Base-by-base conservation (phyloP, 2,797 vertebrate genomes). In the Oophaga sylvatica region DNA sequence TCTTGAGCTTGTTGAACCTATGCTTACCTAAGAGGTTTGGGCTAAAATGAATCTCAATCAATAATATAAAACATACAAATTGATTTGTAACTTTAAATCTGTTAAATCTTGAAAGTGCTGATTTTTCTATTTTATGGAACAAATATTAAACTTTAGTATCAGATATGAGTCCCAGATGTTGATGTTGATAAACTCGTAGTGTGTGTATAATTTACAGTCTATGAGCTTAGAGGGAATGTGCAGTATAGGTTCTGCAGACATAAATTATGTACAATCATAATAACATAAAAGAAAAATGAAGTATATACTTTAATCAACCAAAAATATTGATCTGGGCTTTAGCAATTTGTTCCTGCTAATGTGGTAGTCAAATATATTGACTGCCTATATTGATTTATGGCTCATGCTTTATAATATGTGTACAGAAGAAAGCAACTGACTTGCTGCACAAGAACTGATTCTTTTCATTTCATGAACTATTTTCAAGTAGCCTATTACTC, bases 291-390 rank as follows among this genome's bases (percentile, higher is more conserved):
- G 68, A 76, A 82, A 77, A 84, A 70, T 56, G 80, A 84, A 84
- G 53, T 60, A 22, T 59, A 60, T 81, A 48, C 60, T 85, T 85
- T 89, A 89, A 89, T 89, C 87, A 89, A 85, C 87, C 60, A 60
- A 77, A 79, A 68, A 65, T 89, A 89, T 85, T 85, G 87, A 89
- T 85, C 56, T 70, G 31, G n/a, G 15, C 83, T 45, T 29, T 26
- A 77, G 87, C 78, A 85, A 85, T 89, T 59, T 81, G 59, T 85
- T 81, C 76, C 77, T 85, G 68, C 79, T 85, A 63, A 85, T 85
- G 59, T 35, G 73, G 13, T 81, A 68, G 84, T 85, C 79, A 79
- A 85, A 85, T 81, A 76, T 89, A 89, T 89, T 89, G 83, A 89
- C 73, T 89, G 56, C n/a, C 45, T 62, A 80, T 82, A 85, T 81